Conservation (phyloP, 2,888 invertebrate genomes). For the Phaedon cochleariae region DNA sequence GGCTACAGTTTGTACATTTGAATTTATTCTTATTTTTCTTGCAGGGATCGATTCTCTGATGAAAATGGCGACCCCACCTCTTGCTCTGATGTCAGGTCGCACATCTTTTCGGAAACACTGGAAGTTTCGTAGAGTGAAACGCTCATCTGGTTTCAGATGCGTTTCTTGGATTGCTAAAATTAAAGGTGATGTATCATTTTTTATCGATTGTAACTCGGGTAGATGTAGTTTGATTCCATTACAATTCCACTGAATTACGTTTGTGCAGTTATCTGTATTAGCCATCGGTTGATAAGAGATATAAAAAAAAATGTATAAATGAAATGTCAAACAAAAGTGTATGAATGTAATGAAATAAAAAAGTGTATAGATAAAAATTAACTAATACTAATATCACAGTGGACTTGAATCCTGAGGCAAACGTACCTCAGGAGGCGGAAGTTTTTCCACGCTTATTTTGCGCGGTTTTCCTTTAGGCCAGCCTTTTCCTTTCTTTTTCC, state of each 20-base stretch:
- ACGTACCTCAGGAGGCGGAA: too few species aligned
- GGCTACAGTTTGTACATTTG: not conserved
- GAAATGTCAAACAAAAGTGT: too few species aligned
- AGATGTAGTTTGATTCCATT: not conserved
- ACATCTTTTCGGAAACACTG: not conserved
- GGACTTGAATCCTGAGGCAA: too few species aligned
- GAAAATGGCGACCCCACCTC: not conserved
- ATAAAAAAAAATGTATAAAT: not conserved
- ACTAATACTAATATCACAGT: not conserved
- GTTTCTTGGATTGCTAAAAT: not conserved
- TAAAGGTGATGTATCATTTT: not conserved
- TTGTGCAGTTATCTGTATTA: not conserved
- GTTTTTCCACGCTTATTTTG: not conserved
- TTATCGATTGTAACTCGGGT: not conserved
- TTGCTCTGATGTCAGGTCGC: not conserved
- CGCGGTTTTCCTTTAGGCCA: not conserved
- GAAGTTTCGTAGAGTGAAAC: not conserved
- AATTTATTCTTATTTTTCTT: not conserved
- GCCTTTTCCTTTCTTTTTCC: not conserved
- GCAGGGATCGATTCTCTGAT: slow-evolving; percentile 2
- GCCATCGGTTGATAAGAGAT: not conserved
- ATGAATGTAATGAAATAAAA: not conserved
- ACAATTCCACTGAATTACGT: not conserved
- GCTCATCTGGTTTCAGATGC: not conserved
- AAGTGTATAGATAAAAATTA: not conserved